These are phyloP conservation scores for Panthera uncia DNA, from an alignment of 2,113 vertebrate genomes.

Conservation along the genomic window DNA sequence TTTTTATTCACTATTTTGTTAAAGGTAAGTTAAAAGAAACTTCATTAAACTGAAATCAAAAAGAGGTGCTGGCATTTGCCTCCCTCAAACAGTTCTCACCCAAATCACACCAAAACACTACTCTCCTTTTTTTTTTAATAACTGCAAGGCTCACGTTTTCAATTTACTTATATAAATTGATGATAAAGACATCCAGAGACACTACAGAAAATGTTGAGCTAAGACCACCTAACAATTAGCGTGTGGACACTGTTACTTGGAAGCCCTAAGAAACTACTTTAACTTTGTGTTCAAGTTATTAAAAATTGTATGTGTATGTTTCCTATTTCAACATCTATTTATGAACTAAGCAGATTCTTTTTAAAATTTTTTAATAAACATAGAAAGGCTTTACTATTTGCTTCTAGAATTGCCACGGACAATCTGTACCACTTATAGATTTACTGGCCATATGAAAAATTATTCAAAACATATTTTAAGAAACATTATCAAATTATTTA, in stretches of 20 bases:
- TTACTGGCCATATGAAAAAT: neutral
- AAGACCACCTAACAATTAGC: neutral
- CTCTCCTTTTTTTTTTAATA: neutral
- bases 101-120: neutral
- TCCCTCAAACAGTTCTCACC: conserved; percentile 22
- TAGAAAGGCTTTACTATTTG: neutral
- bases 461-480: neutral
- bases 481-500: neutral
- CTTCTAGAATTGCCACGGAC: neutral
- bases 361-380: neutral
- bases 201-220: conserved; percentile 4
- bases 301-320: neutral
- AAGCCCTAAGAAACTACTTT: neutral
- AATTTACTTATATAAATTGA: conserved; percentile 15
- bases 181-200: neutral
- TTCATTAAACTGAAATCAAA: conserved; percentile 40
- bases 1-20: neutral
- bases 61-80: neutral
- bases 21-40: neutral
- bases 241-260: neutral
- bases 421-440: neutral
- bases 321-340: neutral
- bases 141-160: neutral
- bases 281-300: neutral
- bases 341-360: neutral